A percentile compares a stretch with the other conserved stretches of the same genome.
phyloP scores from a whole-genome alignment of 2,797 vertebrate genomes.

The Acropternis orthonyx region DNA sequence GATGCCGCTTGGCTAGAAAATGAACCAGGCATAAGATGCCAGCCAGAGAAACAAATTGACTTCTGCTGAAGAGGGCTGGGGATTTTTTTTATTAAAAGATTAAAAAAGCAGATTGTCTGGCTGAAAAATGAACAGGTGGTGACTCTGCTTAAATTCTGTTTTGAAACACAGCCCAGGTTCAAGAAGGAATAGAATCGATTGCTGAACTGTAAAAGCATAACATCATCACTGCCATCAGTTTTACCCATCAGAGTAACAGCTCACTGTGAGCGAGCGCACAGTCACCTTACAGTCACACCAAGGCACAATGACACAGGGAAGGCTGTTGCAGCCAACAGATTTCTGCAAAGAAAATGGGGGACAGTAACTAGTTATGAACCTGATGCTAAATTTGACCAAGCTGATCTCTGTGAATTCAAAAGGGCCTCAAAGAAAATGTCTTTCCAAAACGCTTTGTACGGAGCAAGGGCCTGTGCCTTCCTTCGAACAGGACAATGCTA shows the following conservation, averaged over 20 bases:
- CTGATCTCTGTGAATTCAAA: neutral
- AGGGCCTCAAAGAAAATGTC: neutral
- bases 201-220: conserved; percentile 9
- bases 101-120: conserved; percentile 44
- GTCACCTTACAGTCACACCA: neutral
- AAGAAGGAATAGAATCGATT: neutral
- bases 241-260: neutral
- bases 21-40: conserved; percentile 7
- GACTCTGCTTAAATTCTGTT: conserved; percentile 28
- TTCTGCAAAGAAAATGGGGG: neutral
- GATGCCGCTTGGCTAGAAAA: neutral
- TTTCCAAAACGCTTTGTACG: neutral
- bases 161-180: conserved; percentile 22
- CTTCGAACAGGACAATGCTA: neutral
- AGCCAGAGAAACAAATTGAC: conserved; percentile 11
- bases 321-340: neutral
- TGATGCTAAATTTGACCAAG: neutral
- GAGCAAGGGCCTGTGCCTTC: neutral
- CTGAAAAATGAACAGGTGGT: conserved; percentile 57
- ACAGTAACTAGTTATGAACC: neutral
- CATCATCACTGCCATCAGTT: neutral
- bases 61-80: neutral
- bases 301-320: neutral
- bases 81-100: neutral
- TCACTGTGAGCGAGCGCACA: neutral